Base-by-base conservation (phyloP, 1,140 invertebrate genomes). In the Oppia nitens region DNA sequence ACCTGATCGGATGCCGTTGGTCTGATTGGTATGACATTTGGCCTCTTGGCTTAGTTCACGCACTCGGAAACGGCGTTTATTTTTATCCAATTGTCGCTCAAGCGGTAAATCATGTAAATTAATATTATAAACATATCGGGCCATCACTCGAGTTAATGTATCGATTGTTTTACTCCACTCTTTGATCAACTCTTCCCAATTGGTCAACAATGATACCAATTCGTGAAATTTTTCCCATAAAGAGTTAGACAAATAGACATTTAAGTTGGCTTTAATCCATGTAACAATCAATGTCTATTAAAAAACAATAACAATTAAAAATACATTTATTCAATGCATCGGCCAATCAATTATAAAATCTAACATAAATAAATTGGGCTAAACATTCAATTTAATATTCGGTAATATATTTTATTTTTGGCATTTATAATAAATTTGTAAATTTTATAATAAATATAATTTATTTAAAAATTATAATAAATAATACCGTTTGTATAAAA, bases 131-230 rank as follows among this genome's bases (percentile, higher is more conserved):
- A 96, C 89, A 67, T 94, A 88, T 28, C 86, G 79, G 0, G 90
- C 90, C 32, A 96, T 74, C 24, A 96, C 89, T 64, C 89, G 76
- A 0, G 91, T 96, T 62, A 96, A 70, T 0, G 90, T 95, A 68
- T 95, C 90, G 79, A 97, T 83, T 21, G 92, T 96, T 86, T 95
- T 96, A 53, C 87, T 86, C 92, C 92, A 97, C 70, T 98, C 91
- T 61, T 83, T 84, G 62, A 98, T 88, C 0, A 98, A 75, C 70
- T 96, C 91, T 68, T 95, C 87, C 83, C 91, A 96, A 62, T 85
- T 83, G 1, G 90, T 95, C 0, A 97, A 75, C 11, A 85, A 83
- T 0, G 85, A 85, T 2, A 97, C 74, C 25, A 94, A 83, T 60
- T 80, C 77, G 63, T 95, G 78, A 71, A 97, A 93, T 68, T 88